Conservation (phyloP, 2,888 invertebrate genomes). For the Dasysyrphus tricinctus region DNA sequence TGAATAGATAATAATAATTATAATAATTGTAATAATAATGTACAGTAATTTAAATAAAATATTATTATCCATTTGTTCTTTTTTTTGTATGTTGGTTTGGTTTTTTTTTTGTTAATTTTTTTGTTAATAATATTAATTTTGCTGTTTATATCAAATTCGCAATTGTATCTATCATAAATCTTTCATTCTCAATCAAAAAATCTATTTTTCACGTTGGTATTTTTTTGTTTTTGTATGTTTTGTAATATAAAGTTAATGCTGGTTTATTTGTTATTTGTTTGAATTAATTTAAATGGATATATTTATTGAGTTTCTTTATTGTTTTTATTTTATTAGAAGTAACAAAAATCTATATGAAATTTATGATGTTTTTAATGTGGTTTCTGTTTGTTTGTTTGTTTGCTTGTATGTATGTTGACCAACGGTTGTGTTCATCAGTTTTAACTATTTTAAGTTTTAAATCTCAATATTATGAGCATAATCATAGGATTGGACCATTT, state of each 20-base stretch:
- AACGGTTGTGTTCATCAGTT: slow-evolving; percentile 60
- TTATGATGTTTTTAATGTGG: slow-evolving; percentile 49
- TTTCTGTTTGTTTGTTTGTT: slow-evolving; percentile 6
- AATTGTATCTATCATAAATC: slow-evolving; percentile 49
- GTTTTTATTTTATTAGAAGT: slow-evolving; percentile 57
- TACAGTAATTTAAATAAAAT: slow-evolving; percentile 70
- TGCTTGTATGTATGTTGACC: slow-evolving; percentile 36
- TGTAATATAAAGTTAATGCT: slow-evolving; percentile 34
- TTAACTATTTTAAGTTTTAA: slow-evolving; percentile 34
- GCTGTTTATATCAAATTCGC: slow-evolving; percentile 65
- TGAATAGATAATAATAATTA: slow-evolving; percentile 67
- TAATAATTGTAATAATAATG: slow-evolving; percentile 68
- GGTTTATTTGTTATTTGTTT: slow-evolving; percentile 29
- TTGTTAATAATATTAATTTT: slow-evolving; percentile 36
- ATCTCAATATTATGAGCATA: slow-evolving; percentile 67
- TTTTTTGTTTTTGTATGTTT: slow-evolving; percentile 22
- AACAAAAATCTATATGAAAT: slow-evolving; percentile 72
- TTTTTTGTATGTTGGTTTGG: slow-evolving; percentile 11
- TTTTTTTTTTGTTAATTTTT: slow-evolving; percentile 3
- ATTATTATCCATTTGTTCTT: slow-evolving; percentile 59
- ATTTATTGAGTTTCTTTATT: slow-evolving; percentile 14
- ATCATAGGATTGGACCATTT: slow-evolving; percentile 73
- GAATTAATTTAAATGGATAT: slow-evolving; percentile 63
- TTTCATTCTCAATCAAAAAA: slow-evolving; percentile 60
- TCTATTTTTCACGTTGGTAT: slow-evolving; percentile 61